A percentile compares a stretch with the other conserved stretches of the same genome.
Evolutionary conservation across 2,888 invertebrate species (phyloP).

Genomic region (Belgica antarctica): DNA sequence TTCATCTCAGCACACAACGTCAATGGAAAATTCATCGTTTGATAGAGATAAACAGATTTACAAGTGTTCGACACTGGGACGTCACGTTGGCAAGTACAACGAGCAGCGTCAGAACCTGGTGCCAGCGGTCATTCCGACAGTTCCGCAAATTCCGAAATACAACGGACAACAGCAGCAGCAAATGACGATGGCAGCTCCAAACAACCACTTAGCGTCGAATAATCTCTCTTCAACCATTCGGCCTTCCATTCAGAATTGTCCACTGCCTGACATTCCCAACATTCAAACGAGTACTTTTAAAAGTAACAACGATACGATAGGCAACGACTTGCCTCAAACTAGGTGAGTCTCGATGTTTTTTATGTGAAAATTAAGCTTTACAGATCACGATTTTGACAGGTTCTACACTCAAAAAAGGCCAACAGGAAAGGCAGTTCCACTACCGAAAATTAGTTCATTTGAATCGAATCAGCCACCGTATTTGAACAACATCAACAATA

Average conservation of each 20-base stretch:
- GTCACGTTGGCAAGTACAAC: constrained; percentile 55
- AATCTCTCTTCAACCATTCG: constrained; percentile 49
- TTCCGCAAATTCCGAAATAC: constrained; percentile 41
- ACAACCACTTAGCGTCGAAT: constrained; percentile 48
- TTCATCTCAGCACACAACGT: constrained; percentile 42
- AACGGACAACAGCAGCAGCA: neutral
- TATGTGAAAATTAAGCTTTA: neutral
- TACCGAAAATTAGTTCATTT: constrained; percentile 52
- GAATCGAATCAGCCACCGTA: constrained; percentile 26
- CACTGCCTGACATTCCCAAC: constrained; percentile 54
- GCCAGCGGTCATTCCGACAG: constrained; percentile 40
- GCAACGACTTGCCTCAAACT: constrained; percentile 34
- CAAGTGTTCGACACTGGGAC: constrained; percentile 53
- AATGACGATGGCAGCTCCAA: neutral
- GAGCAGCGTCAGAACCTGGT: constrained; percentile 45
- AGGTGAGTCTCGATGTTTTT: constrained; percentile 13
- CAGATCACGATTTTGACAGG: neutral
- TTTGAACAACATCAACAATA: constrained; percentile 17
- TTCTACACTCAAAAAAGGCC: constrained; percentile 47
- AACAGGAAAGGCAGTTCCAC: constrained; percentile 55
- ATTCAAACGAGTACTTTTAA: constrained; percentile 22
- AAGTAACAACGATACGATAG: constrained; percentile 1
- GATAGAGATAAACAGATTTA: constrained; percentile 56
- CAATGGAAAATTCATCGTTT: constrained; percentile 52
- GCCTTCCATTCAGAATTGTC: constrained; percentile 55